These are phyloP conservation scores for Oncopeltus fasciatus DNA, from an alignment of 1,140 invertebrate species.

Conservation along the genomic window DNA sequence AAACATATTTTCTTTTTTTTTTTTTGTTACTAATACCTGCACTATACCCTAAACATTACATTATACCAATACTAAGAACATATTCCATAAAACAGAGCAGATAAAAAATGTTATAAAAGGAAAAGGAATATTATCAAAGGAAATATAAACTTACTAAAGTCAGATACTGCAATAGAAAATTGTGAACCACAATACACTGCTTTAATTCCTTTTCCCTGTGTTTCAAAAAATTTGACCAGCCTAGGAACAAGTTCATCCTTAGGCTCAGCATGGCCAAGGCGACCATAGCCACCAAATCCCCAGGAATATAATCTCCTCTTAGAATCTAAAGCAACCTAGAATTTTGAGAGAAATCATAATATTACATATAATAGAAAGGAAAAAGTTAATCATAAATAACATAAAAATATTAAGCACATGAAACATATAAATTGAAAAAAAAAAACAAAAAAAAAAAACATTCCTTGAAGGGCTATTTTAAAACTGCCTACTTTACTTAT, in stretches of 20 bases:
- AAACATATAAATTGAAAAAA: neutral
- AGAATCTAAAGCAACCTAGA: constrained; percentile 66
- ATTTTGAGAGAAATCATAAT: neutral
- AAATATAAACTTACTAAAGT: constrained; percentile 41
- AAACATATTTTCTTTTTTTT: too few species aligned
- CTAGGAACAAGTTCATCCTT: constrained; percentile 81
- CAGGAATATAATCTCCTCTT: constrained; percentile 78
- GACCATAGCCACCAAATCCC: constrained; percentile 88
- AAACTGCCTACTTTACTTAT: too few species aligned
- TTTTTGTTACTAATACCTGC: too few species aligned
- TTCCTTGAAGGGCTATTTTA: too few species aligned
- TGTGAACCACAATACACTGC: constrained; percentile 71
- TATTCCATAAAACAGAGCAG: too few species aligned
- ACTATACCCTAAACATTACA: too few species aligned
- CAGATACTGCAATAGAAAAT: constrained; percentile 69
- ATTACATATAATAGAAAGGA: neutral
- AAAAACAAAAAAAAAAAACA: too few species aligned
- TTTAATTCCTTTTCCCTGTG: constrained; percentile 62
- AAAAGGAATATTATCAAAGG: too few species aligned
- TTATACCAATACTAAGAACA: too few species aligned
- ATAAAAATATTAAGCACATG: neutral
- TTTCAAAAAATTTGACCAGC: constrained; percentile 77
- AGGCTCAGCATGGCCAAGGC: constrained; percentile 79
- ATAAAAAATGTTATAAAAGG: too few species aligned
- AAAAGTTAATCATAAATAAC: neutral